Base-by-base conservation (phyloP, 2,113 vertebrate species). In the Mus pahari region DNA sequence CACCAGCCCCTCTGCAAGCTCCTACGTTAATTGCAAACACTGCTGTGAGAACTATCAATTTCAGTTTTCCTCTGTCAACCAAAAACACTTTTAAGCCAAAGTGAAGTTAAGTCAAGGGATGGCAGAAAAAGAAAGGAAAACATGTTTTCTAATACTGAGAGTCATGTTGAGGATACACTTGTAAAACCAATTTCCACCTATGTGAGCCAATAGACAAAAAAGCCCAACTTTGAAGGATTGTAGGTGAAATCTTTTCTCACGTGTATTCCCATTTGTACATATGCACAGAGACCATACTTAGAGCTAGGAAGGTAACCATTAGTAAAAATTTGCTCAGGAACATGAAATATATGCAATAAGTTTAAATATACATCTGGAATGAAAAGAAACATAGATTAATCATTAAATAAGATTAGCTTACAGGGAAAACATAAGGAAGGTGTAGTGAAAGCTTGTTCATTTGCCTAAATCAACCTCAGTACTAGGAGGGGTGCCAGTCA, bases 11-110 rank as follows among this genome's bases (percentile, higher is more conserved):
- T 97, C 90, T 74, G 87, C 89, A 77, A 75, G 95, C 70, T 93
- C 95, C 90, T 93, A 58, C 81, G 94, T 95, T 97, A 96, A 97
- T 96, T 97, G 84, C 73, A 93, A 84, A 94, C 50, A 89, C 95
- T 96, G 87, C 94, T 94, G 94, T 89, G 94, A 97, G 86, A 91
- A 92, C 62, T 96, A 93, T 94, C 94, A 96, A 71, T 93, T 94
- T 42, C 70, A 94, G 55, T 50, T 62, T 96, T 95, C 91, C 81
- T 94, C 94, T 97, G n/a, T 94, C 73, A 95, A 95, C 10, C 36
- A 73, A 92, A 96, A 92, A 81, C n/a, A 83, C 28, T 96, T 97
- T 92, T 28, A 96, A 93, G 68, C 28, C 90, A 93, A 96, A 93
- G 28, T 75, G 92, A 95, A 94, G 75, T 95, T 95, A 96, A 91